Evolutionary conservation across 1,140 invertebrate genomes (phyloP), one percentile per base, ranked within the genome.

Genomic region (Ctenoplectra terminalis): DNA sequence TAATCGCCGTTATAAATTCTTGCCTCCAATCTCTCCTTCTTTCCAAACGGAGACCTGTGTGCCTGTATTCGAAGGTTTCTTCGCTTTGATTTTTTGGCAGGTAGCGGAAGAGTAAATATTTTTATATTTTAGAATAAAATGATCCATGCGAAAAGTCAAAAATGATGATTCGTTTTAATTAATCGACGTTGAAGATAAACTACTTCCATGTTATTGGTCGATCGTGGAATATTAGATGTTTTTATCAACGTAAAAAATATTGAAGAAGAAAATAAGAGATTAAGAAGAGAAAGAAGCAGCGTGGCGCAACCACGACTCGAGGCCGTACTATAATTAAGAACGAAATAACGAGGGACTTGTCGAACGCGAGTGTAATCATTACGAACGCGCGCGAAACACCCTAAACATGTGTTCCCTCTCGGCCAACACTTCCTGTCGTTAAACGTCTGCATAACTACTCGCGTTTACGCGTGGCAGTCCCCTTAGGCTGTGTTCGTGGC

Each of bases 361-460:
- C 90, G 89, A 89, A 90, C 85, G 58, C 71, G 74, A 87, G 82
- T 82, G 81, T 81, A 90, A 90, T 90, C 83, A 88, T 89, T 89
- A 90, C 73, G 89, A 89, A 91, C 81, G 75, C 83, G 84, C 85
- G 88, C 90, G 81, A 92, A 91, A 90, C 87, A 77, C 58, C 72
- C 81, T 85, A 90, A 92, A 93, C 92, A 93, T 83, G 90, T 93
- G 92, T 93, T 92, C 83, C 83, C 83, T 88, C 90, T 87, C 86
- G 70, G 54, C 80, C 85, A 89, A 91, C 90, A 83, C 88, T 93
- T 93, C 92, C 92, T 90, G 91, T 93, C 92, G 92, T 93, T 93
- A 93, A 93, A 93, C 48, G 76, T 72, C 88, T 88, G 81, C 90
- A 91, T 88, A 92, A 89, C 91, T 87, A 87, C 88, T 85, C 76